These are phyloP conservation scores for Falco naumanni DNA, from an alignment of 2,797 vertebrate genomes.

Conservation along the genomic window DNA sequence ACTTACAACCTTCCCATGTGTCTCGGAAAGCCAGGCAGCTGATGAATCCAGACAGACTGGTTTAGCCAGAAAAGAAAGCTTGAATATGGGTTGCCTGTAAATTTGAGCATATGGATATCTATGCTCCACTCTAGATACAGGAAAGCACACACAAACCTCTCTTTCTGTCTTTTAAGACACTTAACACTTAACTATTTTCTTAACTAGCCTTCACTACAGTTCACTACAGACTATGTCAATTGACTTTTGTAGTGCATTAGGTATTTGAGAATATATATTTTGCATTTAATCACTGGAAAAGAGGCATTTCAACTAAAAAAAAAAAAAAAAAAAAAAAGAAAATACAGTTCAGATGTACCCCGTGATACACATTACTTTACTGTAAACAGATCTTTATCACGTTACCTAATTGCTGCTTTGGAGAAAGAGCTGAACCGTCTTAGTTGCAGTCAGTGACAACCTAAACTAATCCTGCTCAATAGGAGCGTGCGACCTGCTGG, in stretches of 20 bases:
- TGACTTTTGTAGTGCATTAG: not conserved
- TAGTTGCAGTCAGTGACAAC: not conserved
- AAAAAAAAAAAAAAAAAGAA: not conserved
- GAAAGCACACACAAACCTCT: not conserved
- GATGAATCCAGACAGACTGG: not conserved
- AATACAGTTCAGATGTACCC: slow-evolving; percentile 24
- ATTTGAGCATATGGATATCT: not conserved
- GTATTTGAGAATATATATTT: not conserved
- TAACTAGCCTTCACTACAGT: not conserved
- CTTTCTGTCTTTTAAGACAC: not conserved
- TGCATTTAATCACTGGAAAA: not conserved
- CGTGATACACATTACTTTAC: fast-evolving
- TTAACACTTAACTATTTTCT: not conserved
- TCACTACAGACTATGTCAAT: not conserved
- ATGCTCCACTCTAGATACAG: not conserved
- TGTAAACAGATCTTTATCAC: not conserved
- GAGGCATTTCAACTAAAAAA: not conserved
- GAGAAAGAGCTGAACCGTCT: not conserved
- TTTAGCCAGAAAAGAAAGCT: not conserved
- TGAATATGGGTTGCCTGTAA: not conserved
- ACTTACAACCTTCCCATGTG: not conserved
- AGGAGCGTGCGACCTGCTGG: not conserved
- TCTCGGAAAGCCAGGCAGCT: not conserved
- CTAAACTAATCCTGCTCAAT: not conserved
- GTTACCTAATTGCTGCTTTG: not conserved